phyloP scores from a whole-genome alignment of 2,797 vertebrate species.

The Telmatherina bonti region DNA sequence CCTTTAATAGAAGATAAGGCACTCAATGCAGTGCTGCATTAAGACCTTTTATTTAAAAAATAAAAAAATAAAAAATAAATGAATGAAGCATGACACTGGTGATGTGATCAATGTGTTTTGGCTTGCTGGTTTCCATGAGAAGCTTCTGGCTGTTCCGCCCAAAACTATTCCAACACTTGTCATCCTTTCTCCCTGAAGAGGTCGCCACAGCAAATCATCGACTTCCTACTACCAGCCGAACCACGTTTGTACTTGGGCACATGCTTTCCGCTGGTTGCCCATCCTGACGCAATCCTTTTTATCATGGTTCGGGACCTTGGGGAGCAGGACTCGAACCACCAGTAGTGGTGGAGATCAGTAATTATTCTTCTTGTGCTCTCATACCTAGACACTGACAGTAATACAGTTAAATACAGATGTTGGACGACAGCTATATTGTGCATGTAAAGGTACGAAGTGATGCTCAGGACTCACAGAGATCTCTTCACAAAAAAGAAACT shows the following conservation, averaged over 20 bases:
- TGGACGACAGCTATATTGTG: not conserved
- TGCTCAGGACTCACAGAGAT: not conserved
- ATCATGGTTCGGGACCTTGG: too few species aligned
- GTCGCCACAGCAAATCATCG: too few species aligned
- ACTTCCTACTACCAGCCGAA: too few species aligned
- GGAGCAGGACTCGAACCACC: too few species aligned
- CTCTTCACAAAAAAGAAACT: not conserved
- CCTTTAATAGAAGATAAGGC: constrained; percentile 44
- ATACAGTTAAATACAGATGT: not conserved
- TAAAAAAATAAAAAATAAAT: constrained; percentile 8
- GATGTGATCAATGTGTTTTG: not conserved
- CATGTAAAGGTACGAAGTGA: not conserved
- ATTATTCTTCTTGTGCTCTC: not conserved
- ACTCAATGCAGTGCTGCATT: constrained; percentile 31
- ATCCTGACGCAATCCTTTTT: too few species aligned
- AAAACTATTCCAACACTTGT: not conserved
- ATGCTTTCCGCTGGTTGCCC: too few species aligned
- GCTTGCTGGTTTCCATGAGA: not conserved
- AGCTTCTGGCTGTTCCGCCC: not conserved
- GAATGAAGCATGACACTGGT: not conserved
- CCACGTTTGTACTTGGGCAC: too few species aligned
- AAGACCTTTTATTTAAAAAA: constrained; percentile 34
- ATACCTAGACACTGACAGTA: not conserved
- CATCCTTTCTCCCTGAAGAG: too few species aligned
- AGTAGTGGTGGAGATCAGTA: not conserved